These are phyloP conservation scores for Macaria notata DNA, from an alignment of 2,888 invertebrate species.

Conservation along the genomic window DNA sequence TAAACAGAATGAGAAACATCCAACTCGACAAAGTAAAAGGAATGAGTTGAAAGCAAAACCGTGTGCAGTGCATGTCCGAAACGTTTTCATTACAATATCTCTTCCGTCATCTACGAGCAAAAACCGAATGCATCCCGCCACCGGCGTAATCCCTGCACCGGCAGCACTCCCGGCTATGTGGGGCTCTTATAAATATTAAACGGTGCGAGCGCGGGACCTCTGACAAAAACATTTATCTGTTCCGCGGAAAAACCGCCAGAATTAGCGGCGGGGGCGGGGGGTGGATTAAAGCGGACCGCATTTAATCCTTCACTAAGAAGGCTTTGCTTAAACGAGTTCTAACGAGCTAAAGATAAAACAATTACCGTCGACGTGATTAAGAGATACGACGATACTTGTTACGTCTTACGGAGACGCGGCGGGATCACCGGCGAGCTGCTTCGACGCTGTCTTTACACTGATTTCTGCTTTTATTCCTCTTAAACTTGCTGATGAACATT, in stretches of 20 bases:
- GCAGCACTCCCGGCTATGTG: conserved; percentile 65
- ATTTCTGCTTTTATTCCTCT: conserved; percentile 24
- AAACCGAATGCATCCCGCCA: conserved; percentile 62
- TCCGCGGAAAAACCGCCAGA: conserved; percentile 78
- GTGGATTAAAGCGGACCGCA: conserved; percentile 80
- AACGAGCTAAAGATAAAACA: conserved; percentile 83
- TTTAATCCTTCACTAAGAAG: conserved; percentile 83
- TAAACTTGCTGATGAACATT: conserved; percentile 14
- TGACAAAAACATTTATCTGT: conserved; percentile 81
- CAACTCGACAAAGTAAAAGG: conserved; percentile 21
- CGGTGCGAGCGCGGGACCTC: conserved; percentile 60
- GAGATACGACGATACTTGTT: conserved; percentile 81
- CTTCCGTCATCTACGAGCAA: conserved; percentile 54
- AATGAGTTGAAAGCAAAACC: conserved; percentile 33
- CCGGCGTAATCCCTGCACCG: conserved; percentile 66
- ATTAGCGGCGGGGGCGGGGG: conserved; percentile 76
- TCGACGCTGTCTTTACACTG: conserved; percentile 38
- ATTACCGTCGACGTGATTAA: conserved; percentile 80
- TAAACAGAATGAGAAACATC: conserved; percentile 5
- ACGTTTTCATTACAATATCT: conserved; percentile 59
- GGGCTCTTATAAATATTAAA: conserved; percentile 79
- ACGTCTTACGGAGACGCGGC: conserved; percentile 64
- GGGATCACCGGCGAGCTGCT: conserved; percentile 38
- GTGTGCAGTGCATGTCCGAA: conserved; percentile 38
- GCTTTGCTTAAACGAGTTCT: conserved; percentile 83